Evolutionary conservation across 2,888 invertebrate species (phyloP), one percentile per base, ranked within the genome.

Genomic region (Aphodius granarius): DNA sequence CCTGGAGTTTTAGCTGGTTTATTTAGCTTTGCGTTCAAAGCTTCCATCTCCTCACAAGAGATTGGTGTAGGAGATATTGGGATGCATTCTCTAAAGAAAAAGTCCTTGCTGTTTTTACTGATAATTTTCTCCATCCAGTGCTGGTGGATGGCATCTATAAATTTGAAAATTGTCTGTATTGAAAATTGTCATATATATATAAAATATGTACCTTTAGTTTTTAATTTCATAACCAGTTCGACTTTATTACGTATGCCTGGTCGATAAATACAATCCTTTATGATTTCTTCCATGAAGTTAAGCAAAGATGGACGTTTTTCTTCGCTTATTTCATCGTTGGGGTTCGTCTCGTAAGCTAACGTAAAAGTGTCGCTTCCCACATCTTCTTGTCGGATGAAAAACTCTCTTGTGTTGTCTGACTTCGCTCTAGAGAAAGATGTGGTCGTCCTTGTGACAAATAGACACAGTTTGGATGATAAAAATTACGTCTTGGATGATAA

Each of bases 61-160:
- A 70, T 22, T 3, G 79, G 79, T 2, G 79, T 76, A 0, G 73
- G 77, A 74, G 78, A 77, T 71, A 76, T 66, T 15, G 78, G 78
- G 5, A 78, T 77, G 17, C 74, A 80, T n/a, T 78, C 76, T 75
- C 79, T 81, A 70, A 66, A 73, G 43, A 43, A 65, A 63, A 79
- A 20, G n/a, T 21, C n/a, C 43, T 76, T 62, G n/a, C 64, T 72
- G 4, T 13, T 17, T 19, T 73, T 70, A 3, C 66, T 74, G 16
- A 81, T 78, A 15, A 81, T 78, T 73, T 78, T 80, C 72, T 78
- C 74, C 15, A 79, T 66, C 66, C 73, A 75, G 63, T 20, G 71
- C 17, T 76, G 23, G 66, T 81, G 81, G 13, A 78, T 23, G 1
- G 66, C 15, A 78, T 80, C 81, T 81, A 75, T 72, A 80, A 74